A percentile compares a stretch with the other conserved stretches of the same genome.
phyloP scores from a whole-genome alignment of 2,113 vertebrate species.

The Martes martes region DNA sequence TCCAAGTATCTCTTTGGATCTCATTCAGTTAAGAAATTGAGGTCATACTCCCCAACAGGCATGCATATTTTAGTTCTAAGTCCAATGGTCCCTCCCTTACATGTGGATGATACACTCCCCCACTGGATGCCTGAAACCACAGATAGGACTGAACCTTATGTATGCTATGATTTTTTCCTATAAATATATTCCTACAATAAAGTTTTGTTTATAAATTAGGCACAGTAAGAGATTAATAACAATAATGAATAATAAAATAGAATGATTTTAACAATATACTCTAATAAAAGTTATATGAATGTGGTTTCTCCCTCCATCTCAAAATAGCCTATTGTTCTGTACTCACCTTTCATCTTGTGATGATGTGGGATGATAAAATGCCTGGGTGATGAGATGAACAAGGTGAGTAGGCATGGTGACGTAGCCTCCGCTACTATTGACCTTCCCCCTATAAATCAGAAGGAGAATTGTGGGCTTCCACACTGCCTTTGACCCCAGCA shows the following conservation, averaged over 20 bases:
- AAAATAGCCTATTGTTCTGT: background rate
- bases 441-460: background rate
- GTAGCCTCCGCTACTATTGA: background rate
- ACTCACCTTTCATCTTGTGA: background rate
- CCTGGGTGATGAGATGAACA: background rate
- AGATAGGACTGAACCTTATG: background rate
- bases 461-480: background rate
- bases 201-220: background rate
- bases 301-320: background rate
- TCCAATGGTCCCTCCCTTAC: background rate
- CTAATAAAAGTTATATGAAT: background rate
- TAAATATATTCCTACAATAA: background rate
- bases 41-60: background rate
- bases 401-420: background rate
- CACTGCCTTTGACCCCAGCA: background rate
- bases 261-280: background rate
- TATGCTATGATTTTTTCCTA: background rate
- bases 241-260: background rate
- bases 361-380: background rate
- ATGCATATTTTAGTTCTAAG: background rate
- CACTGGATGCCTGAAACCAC: background rate
- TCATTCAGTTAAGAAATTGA: background rate
- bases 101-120: background rate
- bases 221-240: background rate
- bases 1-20: background rate